Conservation (phyloP, 2,113 vertebrate genomes). For the Corapipo altera region DNA sequence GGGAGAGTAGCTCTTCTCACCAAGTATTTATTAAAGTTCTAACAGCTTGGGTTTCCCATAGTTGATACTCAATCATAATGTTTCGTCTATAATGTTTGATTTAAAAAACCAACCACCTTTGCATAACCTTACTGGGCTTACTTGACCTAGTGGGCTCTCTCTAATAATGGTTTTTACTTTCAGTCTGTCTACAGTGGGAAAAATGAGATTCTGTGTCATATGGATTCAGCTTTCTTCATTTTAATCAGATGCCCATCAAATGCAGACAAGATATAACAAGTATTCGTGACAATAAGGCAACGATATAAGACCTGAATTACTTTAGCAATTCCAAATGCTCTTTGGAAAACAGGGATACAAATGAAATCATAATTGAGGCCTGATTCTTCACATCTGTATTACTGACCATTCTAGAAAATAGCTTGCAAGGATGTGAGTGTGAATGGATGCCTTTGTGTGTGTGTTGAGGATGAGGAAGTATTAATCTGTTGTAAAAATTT, state of each 20-base stretch:
- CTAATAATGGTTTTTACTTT: not conserved
- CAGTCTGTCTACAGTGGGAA: not conserved
- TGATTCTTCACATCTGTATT: not conserved
- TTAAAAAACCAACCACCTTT: not conserved
- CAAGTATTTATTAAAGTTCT: not conserved
- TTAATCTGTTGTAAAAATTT: not conserved
- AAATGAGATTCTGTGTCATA: not conserved
- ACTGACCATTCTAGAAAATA: not conserved
- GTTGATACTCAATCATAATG: accelerated
- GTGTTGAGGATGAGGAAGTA: not conserved
- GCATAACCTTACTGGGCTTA: not conserved
- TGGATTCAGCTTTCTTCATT: not conserved
- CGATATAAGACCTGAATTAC: not conserved
- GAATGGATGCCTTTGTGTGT: not conserved
- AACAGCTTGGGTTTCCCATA: not conserved
- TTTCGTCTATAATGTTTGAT: not conserved
- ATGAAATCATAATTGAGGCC: not conserved
- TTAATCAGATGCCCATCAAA: not conserved
- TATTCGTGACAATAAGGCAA: slow-evolving; percentile 12
- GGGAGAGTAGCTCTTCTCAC: not conserved
- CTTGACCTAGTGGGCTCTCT: not conserved
- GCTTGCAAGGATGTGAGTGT: not conserved
- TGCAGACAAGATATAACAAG: not conserved
- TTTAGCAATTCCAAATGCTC: slow-evolving; percentile 11
- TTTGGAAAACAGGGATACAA: slow-evolving; percentile 22